These are phyloP conservation scores for Nemopilema nomurai DNA, from an alignment of 30 jellyfish, hydroid and myxozoan genomes.

Conservation along the genomic window DNA sequence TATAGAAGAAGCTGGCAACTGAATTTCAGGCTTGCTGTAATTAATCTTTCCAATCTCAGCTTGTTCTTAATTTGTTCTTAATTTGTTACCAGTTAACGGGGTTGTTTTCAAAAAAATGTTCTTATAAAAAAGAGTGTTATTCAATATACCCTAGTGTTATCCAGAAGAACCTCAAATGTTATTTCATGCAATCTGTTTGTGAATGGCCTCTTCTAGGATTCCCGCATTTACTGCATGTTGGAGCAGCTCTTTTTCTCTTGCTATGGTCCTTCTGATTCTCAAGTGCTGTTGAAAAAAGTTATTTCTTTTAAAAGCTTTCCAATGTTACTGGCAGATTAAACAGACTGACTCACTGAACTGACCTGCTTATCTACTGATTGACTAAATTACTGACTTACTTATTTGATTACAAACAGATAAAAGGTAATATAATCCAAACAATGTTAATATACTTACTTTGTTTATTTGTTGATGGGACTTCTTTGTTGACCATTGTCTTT, in stretches of 20 bases:
- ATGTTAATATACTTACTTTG: neutral
- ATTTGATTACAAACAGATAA: neutral
- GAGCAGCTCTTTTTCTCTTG: neutral
- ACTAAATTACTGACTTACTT: neutral
- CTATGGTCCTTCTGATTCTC: neutral
- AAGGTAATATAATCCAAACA: neutral
- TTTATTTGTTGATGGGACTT: conserved; percentile 9
- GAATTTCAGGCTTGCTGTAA: too few species aligned
- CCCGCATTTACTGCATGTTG: neutral
- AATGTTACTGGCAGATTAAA: neutral
- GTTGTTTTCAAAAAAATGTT: neutral
- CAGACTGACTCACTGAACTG: neutral
- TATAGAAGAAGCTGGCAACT: too few species aligned
- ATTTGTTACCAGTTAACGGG: neutral
- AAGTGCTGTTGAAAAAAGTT: neutral
- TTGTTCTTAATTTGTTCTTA: neutral
- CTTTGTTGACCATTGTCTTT: conserved; percentile 20
- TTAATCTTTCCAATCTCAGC: neutral
- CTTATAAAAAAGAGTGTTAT: neutral
- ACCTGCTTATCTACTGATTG: neutral
- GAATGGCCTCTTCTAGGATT: neutral
- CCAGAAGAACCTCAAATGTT: neutral
- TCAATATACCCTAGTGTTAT: neutral
- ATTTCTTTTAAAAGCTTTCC: neutral
- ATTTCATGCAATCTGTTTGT: neutral